These are phyloP conservation scores for Arctia plantaginis DNA, from an alignment of 2,888 invertebrate genomes.

Conservation along the genomic window DNA sequence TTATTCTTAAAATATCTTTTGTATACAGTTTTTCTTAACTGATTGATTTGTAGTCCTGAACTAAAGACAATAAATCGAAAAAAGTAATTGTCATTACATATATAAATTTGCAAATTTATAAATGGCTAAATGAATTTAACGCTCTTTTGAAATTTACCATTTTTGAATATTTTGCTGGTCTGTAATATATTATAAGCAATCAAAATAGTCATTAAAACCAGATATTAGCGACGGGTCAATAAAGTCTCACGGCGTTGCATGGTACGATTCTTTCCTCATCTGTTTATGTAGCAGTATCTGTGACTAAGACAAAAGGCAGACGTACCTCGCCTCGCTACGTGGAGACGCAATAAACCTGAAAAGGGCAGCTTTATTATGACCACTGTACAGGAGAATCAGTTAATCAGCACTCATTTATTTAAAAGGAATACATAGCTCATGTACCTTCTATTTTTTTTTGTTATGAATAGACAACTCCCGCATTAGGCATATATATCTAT, in stretches of 20 bases:
- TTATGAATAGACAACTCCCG: no score
- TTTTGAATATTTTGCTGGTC: neutral
- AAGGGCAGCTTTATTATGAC: conserved; percentile 46
- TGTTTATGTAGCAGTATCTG: conserved; percentile 16
- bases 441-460: neutral
- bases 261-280: conserved; percentile 30
- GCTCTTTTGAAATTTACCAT: neutral
- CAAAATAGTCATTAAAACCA: neutral
- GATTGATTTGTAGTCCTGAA: no score
- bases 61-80: no score
- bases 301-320: conserved; percentile 48
- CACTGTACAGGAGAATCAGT: conserved; percentile 23
- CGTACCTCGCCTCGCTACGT: conserved; percentile 28
- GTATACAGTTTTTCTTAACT: no score
- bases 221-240: neutral
- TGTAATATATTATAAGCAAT: neutral
- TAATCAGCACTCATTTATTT: conserved; percentile 4
- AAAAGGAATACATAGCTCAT: neutral
- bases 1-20: neutral
- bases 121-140: neutral
- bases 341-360: conserved; percentile 49
- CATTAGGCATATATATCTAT: no score
- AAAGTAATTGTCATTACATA: no score
- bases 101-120: neutral
- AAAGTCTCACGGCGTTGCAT: conserved; percentile 4